These are phyloP conservation scores for Proctacanthus coquilletti DNA, from an alignment of 1,140 invertebrate genomes.

Conservation along the genomic window DNA sequence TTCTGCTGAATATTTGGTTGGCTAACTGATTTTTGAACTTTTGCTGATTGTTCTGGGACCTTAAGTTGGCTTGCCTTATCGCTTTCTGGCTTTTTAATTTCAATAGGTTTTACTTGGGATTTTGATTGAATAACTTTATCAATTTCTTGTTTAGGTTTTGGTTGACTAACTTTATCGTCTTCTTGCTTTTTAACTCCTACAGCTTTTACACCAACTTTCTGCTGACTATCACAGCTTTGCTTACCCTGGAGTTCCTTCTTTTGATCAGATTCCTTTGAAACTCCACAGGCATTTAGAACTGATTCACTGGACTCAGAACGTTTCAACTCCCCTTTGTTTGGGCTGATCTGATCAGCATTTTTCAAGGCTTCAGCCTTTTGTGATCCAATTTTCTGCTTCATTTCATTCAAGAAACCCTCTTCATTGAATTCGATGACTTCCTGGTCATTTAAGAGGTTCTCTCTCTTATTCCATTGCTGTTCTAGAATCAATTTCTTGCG, in stretches of 20 bases:
- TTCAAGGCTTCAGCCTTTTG: constrained; percentile 1
- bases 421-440: neutral
- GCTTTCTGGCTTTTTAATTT: neutral
- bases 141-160: neutral
- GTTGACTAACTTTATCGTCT: neutral
- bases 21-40: neutral
- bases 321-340: neutral
- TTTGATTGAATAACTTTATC: neutral
- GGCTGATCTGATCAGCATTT: neutral
- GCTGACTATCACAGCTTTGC: neutral
- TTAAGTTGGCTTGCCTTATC: neutral
- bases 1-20: neutral
- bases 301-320: neutral
- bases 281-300: too few species aligned
- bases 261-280: neutral
- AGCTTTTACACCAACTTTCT: neutral
- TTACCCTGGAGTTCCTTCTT: neutral
- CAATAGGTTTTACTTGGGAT: neutral
- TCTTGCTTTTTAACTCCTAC: neutral
- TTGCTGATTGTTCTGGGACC: neutral
- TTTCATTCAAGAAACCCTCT: neutral
- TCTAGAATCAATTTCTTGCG: constrained; percentile 19
- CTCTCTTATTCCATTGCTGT: constrained; percentile 6
- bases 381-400: constrained; percentile 1
- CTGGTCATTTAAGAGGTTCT: constrained; percentile 1